Conservation (phyloP, 1,140 invertebrate genomes). For the Cryptotermes secundus region DNA sequence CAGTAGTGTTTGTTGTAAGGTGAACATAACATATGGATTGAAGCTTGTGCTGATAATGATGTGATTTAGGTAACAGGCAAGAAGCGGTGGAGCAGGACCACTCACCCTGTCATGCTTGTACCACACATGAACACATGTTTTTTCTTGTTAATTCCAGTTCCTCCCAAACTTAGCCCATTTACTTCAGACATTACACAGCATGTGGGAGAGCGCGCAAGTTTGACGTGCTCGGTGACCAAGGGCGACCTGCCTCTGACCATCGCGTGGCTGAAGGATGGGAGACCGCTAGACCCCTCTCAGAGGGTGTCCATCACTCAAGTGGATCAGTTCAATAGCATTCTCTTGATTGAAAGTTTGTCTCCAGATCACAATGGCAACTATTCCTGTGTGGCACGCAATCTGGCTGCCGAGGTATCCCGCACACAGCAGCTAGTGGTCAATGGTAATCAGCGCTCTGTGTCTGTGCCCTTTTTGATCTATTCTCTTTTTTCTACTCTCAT, state of each 20-base stretch:
- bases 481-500: slow-evolving; percentile 38
- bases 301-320: slow-evolving; percentile 67
- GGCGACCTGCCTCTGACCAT: slow-evolving; percentile 76
- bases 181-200: slow-evolving; percentile 69
- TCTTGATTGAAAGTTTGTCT: slow-evolving; percentile 75
- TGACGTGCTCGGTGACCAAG: slow-evolving; percentile 75
- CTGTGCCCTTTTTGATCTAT: slow-evolving; percentile 37
- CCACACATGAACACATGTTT: neutral
- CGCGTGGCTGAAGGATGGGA: slow-evolving; percentile 74
- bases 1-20: too few species aligned
- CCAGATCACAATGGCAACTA: slow-evolving; percentile 77
- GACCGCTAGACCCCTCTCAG: slow-evolving; percentile 54
- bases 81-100: neutral
- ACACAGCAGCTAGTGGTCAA: slow-evolving; percentile 76
- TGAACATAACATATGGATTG: too few species aligned
- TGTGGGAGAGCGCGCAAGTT: slow-evolving; percentile 72
- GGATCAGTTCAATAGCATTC: slow-evolving; percentile 74
- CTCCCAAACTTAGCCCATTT: slow-evolving; percentile 77
- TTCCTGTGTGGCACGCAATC: slow-evolving; percentile 70
- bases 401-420: slow-evolving; percentile 69
- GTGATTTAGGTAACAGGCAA: too few species aligned
- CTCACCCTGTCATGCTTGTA: neutral
- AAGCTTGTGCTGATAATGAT: too few species aligned
- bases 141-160: slow-evolving; percentile 62
- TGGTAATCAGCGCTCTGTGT: slow-evolving; percentile 58